Evolutionary conservation across 2,888 invertebrate genomes (phyloP).

Genomic region (Drosophila anomelani): DNA sequence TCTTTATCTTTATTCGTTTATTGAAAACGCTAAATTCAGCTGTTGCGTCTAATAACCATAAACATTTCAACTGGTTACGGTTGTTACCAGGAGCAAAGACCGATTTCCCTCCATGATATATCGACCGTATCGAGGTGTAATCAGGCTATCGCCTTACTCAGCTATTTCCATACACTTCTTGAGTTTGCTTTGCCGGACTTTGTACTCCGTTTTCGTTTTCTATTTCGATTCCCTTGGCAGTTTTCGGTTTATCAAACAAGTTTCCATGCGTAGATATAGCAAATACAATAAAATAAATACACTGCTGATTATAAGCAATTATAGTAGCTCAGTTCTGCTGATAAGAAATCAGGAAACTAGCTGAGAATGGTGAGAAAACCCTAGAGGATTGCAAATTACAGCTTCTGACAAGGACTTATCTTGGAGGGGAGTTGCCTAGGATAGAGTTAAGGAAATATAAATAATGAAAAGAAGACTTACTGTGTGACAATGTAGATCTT

Average conservation of each 20-base stretch:
- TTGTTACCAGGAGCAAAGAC: slow-evolving; percentile 46
- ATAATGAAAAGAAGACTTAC: background rate
- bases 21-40: slow-evolving; percentile 28
- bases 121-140: slow-evolving; percentile 49
- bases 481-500: background rate
- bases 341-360: background rate
- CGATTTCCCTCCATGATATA: slow-evolving; percentile 45
- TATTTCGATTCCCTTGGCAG: background rate
- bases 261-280: slow-evolving; percentile 21
- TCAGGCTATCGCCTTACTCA: slow-evolving; percentile 35
- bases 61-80: slow-evolving; percentile 18
- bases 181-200: slow-evolving; percentile 53
- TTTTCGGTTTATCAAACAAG: slow-evolving; percentile 20
- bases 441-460: background rate
- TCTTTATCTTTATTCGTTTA: slow-evolving; percentile 50
- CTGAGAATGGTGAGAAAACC: slow-evolving; percentile 4
- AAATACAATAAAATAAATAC: slow-evolving; percentile 8
- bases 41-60: slow-evolving; percentile 43
- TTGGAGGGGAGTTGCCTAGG: background rate
- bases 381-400: background rate
- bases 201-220: slow-evolving; percentile 27
- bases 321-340: slow-evolving; percentile 8
- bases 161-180: slow-evolving; percentile 29
- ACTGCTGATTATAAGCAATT: slow-evolving; percentile 30
- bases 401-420: background rate